Conservation (phyloP, 2,113 vertebrate species). For the Oophaga pumilio region DNA sequence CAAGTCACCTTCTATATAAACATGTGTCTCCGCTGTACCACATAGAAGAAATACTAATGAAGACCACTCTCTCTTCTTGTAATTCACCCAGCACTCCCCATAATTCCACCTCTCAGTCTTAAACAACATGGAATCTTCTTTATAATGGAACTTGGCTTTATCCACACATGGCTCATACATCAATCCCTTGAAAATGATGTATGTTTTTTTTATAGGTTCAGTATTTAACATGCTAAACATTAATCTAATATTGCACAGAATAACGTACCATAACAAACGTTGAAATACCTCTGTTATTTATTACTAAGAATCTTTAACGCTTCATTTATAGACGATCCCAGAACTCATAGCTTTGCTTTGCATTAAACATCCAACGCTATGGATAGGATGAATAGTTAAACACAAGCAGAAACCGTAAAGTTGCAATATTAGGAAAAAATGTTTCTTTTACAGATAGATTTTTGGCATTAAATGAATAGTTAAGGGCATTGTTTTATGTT, state of each 20-base stretch:
- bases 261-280: conserved; percentile 55
- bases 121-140: conserved; percentile 45
- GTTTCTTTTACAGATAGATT: conserved; percentile 57
- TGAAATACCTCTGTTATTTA: conserved; percentile 57
- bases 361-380: conserved; percentile 34
- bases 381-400: conserved; percentile 48
- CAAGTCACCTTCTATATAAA: conserved; percentile 56
- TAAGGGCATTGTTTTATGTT: conserved; percentile 55
- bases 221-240: conserved; percentile 55
- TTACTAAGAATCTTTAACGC: conserved; percentile 51
- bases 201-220: conserved; percentile 56
- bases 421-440: conserved; percentile 58
- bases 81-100: conserved; percentile 48
- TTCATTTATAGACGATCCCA: conserved; percentile 18
- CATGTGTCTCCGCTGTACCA: conserved; percentile 56
- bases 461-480: conserved; percentile 59
- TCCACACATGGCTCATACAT: conserved; percentile 56
- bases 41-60: conserved; percentile 55
- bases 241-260: conserved; percentile 54
- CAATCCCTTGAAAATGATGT: conserved; percentile 56
- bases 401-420: conserved; percentile 55
- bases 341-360: conserved; percentile 25
- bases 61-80: conserved; percentile 53
- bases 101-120: conserved; percentile 44
- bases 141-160: conserved; percentile 53